Base-by-base conservation (phyloP, 2,888 invertebrate genomes). In the Drosophila cognata region DNA sequence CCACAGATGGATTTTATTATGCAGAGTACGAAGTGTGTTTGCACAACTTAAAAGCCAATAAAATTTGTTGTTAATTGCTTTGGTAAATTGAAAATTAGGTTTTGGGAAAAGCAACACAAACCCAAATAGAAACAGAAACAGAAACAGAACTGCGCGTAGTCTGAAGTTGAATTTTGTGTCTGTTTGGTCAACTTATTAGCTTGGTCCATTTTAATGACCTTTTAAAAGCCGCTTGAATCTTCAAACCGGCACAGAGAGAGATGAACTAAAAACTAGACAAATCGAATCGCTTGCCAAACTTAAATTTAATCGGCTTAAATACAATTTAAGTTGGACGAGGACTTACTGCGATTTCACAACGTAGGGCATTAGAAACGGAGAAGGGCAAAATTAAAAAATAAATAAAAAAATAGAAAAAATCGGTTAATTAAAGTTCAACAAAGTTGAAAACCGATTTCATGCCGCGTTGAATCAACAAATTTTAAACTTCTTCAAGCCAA, bases 391-490 rank as follows among this genome's bases (percentile, higher is more conserved):
- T 13, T 16, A 16, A 13, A 50, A 29, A 21, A 18, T n/a, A 28
- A 11, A 35, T 6, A 57, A 21, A 65, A 38, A 64, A 67, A 35
- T 10, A 57, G 28, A 69, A 64, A 71, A 83, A 84, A 87, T 89
- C 82, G 89, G 78, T 90, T 89, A 88, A 90, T 88, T 88, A 90
- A 88, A 90, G 90, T 89, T 89, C 69, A 86, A 89, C 87, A 90
- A 79, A 84, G 78, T 78, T 75, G 79, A 80, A 86, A 87, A 82
- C 72, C 88, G 87, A 90, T 90, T 90, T 88, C 89, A 90, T 90
- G 90, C 74, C 65, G 87, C 78, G 84, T 90, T 89, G 84, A 80
- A 88, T 89, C 90, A 85, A 85, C 85, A 82, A 85, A 79, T 90
- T 85, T 90, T 85, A 77, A 89, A 88, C 75, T 31, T 89, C 81